Evolutionary conservation across 2,113 vertebrate genomes (phyloP).

Genomic region (Formicarius rufipectus): DNA sequence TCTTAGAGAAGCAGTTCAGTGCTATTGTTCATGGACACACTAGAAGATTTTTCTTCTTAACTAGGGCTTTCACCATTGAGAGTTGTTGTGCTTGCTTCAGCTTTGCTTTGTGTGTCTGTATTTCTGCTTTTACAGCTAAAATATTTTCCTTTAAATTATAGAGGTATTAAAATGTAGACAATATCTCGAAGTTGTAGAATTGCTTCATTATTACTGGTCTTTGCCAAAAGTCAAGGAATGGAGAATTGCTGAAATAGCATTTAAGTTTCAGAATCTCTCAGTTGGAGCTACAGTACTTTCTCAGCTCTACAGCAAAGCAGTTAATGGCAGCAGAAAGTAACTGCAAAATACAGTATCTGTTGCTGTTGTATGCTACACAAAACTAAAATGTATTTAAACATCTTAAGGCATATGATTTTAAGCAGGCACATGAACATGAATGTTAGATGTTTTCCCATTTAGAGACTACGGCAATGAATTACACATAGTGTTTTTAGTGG

Average conservation of each 20-base stretch:
- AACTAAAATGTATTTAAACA: background rate
- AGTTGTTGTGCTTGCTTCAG: background rate
- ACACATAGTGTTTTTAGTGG: background rate
- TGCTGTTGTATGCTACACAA: background rate
- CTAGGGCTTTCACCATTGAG: background rate
- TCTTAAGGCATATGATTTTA: background rate
- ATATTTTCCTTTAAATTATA: background rate
- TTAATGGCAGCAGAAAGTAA: background rate
- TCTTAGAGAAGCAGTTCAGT: background rate
- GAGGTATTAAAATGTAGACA: background rate
- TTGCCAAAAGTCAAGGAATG: background rate
- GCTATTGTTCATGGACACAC: background rate
- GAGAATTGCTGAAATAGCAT: background rate
- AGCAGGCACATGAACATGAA: background rate
- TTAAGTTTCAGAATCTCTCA: background rate
- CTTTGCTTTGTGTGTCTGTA: background rate
- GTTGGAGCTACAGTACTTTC: background rate
- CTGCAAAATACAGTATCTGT: background rate
- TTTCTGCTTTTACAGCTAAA: background rate
- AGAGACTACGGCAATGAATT: background rate
- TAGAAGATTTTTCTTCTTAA: background rate
- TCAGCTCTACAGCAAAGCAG: background rate
- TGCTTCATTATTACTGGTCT: background rate
- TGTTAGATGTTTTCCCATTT: background rate
- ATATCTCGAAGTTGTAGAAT: background rate